Evolutionary conservation across 2,888 invertebrate genomes (phyloP), one percentile per base, ranked within the genome.

Genomic region (Euspilapteryx auroguttella): DNA sequence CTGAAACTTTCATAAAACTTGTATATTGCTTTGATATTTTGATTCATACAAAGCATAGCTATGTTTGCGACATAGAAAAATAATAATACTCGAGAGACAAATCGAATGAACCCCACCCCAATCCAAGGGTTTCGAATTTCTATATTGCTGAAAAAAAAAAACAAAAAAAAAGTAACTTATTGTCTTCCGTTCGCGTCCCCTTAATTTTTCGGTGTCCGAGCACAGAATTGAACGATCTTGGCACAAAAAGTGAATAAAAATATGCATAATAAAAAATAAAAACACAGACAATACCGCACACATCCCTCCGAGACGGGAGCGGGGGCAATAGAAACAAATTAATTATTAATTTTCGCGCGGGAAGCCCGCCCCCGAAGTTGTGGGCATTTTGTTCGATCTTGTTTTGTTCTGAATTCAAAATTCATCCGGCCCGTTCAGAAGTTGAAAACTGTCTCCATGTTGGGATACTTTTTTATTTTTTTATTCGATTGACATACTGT

Each of bases 301-400:
- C 49, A 47, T 49, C 55, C 47, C 48, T 47, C 45, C 41, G 45
- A 54, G 54, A 53, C 54, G 45, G 43, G 43, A 48, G n/a, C n/a
- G n/a, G n/a, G n/a, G 47, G 55, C 52, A 51, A 55, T 57, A 61
- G 59, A 50, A 57, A 62, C 63, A 66, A 65, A 68, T 68, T 69
- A 69, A 66, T 68, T 54, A 66, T 71, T 68, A 68, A 68, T 71
- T 73, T 66, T 55, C 55, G 48, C 62, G 54, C 57, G 56, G 53
- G 46, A 48, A 54, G 45, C 52, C 42, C 50, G 45, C 5, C 50
- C 45, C 45, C 46, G 39, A 55, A 58, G 54, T 55, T 53, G 49
- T 56, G 53, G 52, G 49, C 52, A 51, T 53, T 29, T 52, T 45
- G 55, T 55, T 52, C 54, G 53, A 29, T 24, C 24, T 54, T 58